Evolutionary conservation across 2,113 vertebrate genomes (phyloP), one percentile per base, ranked within the genome.

Genomic region (Peromyscus maniculatus): DNA sequence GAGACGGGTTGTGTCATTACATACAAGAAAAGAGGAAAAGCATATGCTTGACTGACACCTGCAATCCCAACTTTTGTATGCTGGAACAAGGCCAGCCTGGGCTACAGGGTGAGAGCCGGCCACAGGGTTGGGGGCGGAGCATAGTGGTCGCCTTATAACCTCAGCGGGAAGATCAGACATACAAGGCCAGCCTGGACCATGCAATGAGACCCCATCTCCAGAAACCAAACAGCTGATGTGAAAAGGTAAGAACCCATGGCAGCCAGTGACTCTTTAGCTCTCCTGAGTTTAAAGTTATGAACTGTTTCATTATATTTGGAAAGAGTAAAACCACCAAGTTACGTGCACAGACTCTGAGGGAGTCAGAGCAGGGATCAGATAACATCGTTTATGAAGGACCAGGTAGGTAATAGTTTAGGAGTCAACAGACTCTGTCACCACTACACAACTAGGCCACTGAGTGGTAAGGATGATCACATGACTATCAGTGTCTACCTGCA

Each of bases 261-360:
- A 89, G 83, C 26, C 46, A 84, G 5, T 77, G 24, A 83, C 36
- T 82, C 24, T 71, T 67, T 36, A 22, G 62, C 72, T 96, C 71
- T 83, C 19, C 66, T 84, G 87, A 95, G 43, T 17, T 67, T 77
- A 91, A 77, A 74, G 22, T 69, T 77, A 71, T 49, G 21, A 91
- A 19, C 7, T 91, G 33, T 43, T 91, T 46, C 36, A 92, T 57
- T 36, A 57, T 5, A 46, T 57, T 43, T 89, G 74, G 39, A 74
- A 92, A 92, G 31, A 83, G 64, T 12, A 79, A 26, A 97, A 33
- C 1, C 64, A 95, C 39, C 15, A 78, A 26, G 72, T 91, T 46
- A 64, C 15, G 0, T 9, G 49, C 57, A 80, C 31, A 43, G 16
- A 66, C 83, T 31, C n/a, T 16, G 1, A 17, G 28, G 24, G 16